A percentile compares a stretch with the other conserved stretches of the same genome.
phyloP scores from a whole-genome alignment of 2,797 vertebrate genomes.

The Melanotaenia boesemani region DNA sequence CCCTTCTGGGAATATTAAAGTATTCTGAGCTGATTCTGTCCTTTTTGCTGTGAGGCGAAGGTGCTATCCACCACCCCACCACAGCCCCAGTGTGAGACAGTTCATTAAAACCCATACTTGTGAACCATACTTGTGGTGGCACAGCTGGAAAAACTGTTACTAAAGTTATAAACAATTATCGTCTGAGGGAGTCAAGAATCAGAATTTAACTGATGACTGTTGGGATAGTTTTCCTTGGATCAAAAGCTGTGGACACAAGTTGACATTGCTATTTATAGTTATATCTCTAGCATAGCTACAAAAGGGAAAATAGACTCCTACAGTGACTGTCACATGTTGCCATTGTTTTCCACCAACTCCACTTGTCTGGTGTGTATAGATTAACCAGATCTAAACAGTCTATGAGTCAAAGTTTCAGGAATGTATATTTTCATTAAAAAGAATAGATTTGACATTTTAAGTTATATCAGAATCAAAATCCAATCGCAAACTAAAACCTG shows the following conservation, averaged over 20 bases:
- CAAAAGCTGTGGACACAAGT: rapidly evolving
- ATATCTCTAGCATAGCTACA: background rate
- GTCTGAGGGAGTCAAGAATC: background rate
- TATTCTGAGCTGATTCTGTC: background rate
- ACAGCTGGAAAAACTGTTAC: background rate
- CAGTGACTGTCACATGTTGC: background rate
- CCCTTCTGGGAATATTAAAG: background rate
- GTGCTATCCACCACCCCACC: background rate
- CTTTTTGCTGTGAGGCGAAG: background rate
- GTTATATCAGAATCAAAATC: background rate
- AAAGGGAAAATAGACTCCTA: background rate
- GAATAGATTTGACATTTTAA: background rate
- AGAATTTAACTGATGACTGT: background rate
- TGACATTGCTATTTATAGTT: background rate
- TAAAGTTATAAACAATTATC: background rate
- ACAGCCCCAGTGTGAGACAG: background rate
- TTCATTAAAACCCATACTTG: background rate
- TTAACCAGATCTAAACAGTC: no score
- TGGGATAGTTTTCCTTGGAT: slow-evolving; percentile 2
- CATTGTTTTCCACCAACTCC: background rate
- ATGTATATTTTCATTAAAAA: background rate
- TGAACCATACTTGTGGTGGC: background rate
- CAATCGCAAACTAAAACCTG: background rate
- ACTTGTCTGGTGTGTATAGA: no score
- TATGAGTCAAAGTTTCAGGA: background rate